These are phyloP conservation scores for Aphrophora alni DNA, from an alignment of 2,888 invertebrate genomes.

Conservation along the genomic window DNA sequence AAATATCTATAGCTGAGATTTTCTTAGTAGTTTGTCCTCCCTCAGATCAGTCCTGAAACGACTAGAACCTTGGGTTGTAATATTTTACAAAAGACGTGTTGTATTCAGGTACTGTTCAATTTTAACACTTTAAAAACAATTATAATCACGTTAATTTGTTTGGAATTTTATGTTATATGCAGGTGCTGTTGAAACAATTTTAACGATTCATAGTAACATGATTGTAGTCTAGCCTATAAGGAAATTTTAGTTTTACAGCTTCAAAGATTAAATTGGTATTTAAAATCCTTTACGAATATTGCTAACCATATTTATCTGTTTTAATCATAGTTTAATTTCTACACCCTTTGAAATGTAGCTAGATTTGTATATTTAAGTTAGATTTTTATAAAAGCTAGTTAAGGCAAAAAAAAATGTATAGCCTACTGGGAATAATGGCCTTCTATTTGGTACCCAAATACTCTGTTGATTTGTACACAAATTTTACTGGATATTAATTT, in stretches of 20 bases:
- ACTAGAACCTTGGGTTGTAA: background rate
- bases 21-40: background rate
- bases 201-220: background rate
- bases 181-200: background rate
- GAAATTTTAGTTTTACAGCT: background rate
- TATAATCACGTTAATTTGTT: background rate
- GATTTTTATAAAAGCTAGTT: too few species aligned
- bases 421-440: too few species aligned
- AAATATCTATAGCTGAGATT: background rate
- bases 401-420: too few species aligned
- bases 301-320: too few species aligned
- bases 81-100: background rate
- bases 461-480: too few species aligned
- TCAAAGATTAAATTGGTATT: too few species aligned
- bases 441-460: too few species aligned
- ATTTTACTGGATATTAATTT: too few species aligned
- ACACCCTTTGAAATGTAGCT: too few species aligned
- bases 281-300: too few species aligned
- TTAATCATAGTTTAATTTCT: too few species aligned
- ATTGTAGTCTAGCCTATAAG: background rate
- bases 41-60: background rate
- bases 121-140: background rate
- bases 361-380: too few species aligned
- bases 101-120: background rate
- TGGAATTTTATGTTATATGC: background rate